Percentiles rank a stretch among this genome's conserved stretches.
Conservation (phyloP, 1,140 invertebrate species). For the Adoxophyes honmai region DNA sequence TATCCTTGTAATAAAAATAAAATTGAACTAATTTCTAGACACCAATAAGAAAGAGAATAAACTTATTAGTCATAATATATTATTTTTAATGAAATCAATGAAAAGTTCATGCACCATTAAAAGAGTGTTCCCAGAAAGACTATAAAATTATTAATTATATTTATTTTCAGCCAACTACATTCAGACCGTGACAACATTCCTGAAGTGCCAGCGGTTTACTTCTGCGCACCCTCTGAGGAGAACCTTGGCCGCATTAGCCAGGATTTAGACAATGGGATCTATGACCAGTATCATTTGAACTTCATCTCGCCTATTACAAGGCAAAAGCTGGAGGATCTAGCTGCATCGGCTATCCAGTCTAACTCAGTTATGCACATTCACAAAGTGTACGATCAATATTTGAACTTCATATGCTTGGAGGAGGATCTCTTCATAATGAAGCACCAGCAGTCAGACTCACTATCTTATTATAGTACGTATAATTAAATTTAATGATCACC, state of each 20-base stretch:
- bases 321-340: conserved; percentile 97
- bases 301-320: conserved; percentile 98
- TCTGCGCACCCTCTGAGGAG: conserved; percentile 98
- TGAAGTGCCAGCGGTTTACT: conserved; percentile 99
- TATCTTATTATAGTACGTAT: conserved; percentile 93
- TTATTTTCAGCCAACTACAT: conserved; percentile 87
- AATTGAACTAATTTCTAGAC: no score
- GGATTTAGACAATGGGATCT: conserved; percentile 94
- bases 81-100: no score
- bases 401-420: conserved; percentile 99
- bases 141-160: not conserved
- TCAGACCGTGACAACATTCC: conserved; percentile 97
- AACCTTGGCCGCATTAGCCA: conserved; percentile 96
- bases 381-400: conserved; percentile 98
- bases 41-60: no score
- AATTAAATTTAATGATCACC: conserved; percentile 11
- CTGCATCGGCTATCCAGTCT: conserved; percentile 91
- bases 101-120: no score
- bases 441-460: conserved; percentile 92
- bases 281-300: conserved; percentile 98
- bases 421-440: conserved; percentile 97
- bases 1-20: no score
- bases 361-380: conserved; percentile 93
- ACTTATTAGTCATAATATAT: no score
- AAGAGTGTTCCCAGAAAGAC: no score